Base-by-base conservation (phyloP, 1,140 invertebrate genomes). In the Cecropterus lyciades region DNA sequence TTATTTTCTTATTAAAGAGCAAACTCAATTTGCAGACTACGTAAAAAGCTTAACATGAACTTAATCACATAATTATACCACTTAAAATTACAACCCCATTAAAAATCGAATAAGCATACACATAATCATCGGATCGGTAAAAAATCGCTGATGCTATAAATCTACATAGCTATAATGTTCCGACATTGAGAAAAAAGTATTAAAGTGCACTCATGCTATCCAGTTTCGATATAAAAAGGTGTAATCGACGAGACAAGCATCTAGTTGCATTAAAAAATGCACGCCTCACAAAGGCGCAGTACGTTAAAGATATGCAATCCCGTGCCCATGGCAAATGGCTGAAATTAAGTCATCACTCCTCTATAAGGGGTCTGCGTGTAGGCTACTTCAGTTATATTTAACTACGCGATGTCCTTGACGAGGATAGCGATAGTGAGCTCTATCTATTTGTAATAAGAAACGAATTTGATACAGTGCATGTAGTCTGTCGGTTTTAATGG, bases 261-360 rank as follows among this genome's bases (percentile, higher is more conserved):
- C 69, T 67, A 62, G 65, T 62, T 67, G 60, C 67, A 69, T 65
- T 69, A 69, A 69, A 69, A 57, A 62, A 62, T 57, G 55, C 67
- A 69, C 53, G 55, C 42, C 46, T 62, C 60, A 69, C 62, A 69
- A 69, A 69, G 55, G 33, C 59, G 56, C 57, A 67, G 52, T 30
- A 49, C 70, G 65, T 67, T 67, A 72, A 72, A 69, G 65, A 73
- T 75, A 84, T 77, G 73, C 76, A 81, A 80, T 75, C 65, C 75
- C 72, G 72, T 73, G 75, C 75, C 78, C 82, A 78, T 79, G 77
- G 77, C 75, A 79, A 85, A 84, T 85, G 80, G 65, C 69, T 77
- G 73, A 78, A 86, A 87, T 89, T 84, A 85, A 87, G 81, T 85
- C 84, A 82, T 89, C 84, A 85, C 66, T 74, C 73, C 76, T 74